A percentile compares a stretch with the other conserved stretches of the same genome.
These are phyloP conservation scores for Myiothlypis chrysogaster DNA, from an alignment of 2,797 vertebrate genomes.

Conservation along the genomic window DNA sequence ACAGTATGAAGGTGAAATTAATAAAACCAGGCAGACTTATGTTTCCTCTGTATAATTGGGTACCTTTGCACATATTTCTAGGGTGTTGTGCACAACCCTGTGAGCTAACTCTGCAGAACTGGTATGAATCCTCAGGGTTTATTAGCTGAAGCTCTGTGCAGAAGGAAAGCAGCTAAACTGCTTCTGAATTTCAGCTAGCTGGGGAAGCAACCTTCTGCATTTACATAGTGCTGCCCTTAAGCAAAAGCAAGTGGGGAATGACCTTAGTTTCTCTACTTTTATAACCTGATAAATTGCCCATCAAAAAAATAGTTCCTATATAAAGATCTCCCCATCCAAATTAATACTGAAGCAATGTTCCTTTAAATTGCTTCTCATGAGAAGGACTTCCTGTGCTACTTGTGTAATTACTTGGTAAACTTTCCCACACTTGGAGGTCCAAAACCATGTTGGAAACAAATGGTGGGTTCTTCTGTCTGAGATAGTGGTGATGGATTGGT, in stretches of 20 bases:
- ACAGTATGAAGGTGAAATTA: background rate
- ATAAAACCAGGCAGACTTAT: background rate
- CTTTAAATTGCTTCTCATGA: background rate
- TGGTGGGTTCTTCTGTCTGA: background rate
- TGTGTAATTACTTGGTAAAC: slow-evolving; percentile 1
- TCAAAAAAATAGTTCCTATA: slow-evolving; percentile 19
- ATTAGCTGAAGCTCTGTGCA: background rate
- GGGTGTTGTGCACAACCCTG: background rate
- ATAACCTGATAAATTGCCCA: slow-evolving; percentile 36
- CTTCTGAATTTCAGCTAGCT: background rate
- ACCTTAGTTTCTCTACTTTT: slow-evolving; percentile 17
- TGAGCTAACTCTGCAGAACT: background rate
- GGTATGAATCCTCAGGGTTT: background rate
- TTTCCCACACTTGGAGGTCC: background rate
- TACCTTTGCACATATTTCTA: background rate
- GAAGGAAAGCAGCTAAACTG: background rate
- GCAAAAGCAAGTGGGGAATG: slow-evolving; percentile 19
- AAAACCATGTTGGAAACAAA: background rate
- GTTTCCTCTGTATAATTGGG: background rate
- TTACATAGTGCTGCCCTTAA: slow-evolving; percentile 14
- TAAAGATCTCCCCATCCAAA: background rate
- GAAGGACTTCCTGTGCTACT: slow-evolving; percentile 7
- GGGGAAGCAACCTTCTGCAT: background rate
- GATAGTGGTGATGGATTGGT: background rate
- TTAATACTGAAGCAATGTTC: slow-evolving; percentile 36